A percentile compares a stretch with the other conserved stretches of the same genome.
Evolutionary conservation across 2,797 vertebrate species (phyloP).

Genomic region (Paratrypauchen microcephalus): DNA sequence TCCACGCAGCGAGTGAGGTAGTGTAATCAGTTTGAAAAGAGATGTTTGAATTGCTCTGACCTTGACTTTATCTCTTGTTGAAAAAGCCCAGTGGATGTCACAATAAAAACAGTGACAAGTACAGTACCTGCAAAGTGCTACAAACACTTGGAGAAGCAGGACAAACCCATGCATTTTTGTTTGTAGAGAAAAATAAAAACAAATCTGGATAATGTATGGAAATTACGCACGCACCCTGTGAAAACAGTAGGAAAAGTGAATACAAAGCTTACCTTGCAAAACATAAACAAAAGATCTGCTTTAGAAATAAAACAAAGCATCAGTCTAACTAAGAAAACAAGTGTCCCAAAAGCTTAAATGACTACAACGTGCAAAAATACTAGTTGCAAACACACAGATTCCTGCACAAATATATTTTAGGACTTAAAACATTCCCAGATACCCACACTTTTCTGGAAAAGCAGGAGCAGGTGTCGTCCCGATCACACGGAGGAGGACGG

Average conservation of each 20-base stretch:
- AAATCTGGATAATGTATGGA: slow-evolving; percentile 16
- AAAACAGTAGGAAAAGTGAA: slow-evolving; percentile 14
- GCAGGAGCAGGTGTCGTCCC: not conserved
- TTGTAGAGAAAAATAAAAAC: slow-evolving; percentile 21
- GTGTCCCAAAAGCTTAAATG: not conserved
- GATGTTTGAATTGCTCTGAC: slow-evolving; percentile 44
- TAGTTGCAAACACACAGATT: not conserved
- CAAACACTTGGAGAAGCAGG: not conserved
- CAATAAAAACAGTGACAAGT: slow-evolving; percentile 14
- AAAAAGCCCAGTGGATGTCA: slow-evolving; percentile 35
- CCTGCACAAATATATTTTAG: slow-evolving; percentile 5
- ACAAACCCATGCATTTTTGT: slow-evolving; percentile 9
- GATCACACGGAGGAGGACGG: no score
- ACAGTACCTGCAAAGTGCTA: not conserved
- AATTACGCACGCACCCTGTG: slow-evolving; percentile 2
- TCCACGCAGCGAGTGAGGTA: slow-evolving; percentile 23
- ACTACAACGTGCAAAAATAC: not conserved
- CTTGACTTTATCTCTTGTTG: slow-evolving; percentile 50
- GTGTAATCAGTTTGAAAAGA: slow-evolving; percentile 20
- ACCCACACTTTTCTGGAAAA: slow-evolving; percentile 12
- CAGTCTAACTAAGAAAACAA: not conserved
- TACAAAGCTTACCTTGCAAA: not conserved
- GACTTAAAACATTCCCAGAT: no score
- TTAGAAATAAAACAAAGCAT: not conserved
- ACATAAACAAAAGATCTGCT: not conserved